Evolutionary conservation across 2,113 vertebrate species (phyloP).

Genomic region (Cathartes aura): DNA sequence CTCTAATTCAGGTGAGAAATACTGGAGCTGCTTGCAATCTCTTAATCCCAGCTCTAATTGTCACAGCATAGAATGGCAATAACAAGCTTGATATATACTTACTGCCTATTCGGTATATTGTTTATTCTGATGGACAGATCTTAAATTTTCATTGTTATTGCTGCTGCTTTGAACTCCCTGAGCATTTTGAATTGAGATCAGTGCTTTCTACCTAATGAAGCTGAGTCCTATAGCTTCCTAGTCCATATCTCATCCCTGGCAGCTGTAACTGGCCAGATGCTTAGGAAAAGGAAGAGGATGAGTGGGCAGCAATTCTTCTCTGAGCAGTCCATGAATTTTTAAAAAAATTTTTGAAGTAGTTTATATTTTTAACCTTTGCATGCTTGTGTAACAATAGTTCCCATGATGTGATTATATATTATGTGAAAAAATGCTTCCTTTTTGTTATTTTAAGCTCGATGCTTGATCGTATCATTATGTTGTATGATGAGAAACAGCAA

Average conservation of each 20-base stretch:
- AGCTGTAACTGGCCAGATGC: background rate
- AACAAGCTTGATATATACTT: background rate
- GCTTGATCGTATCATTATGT: background rate
- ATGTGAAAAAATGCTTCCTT: background rate
- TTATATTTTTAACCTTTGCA: background rate
- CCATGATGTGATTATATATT: background rate
- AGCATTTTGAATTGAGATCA: background rate
- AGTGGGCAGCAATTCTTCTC: background rate
- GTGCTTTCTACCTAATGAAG: background rate
- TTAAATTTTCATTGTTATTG: background rate
- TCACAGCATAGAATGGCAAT: background rate
- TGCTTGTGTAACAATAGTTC: background rate
- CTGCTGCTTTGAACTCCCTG: background rate
- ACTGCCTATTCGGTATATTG: background rate
- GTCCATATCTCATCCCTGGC: background rate
- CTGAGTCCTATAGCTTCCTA: background rate
- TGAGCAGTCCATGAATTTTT: background rate
- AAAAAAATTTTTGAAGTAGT: background rate
- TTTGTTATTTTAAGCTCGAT: background rate
- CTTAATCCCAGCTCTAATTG: background rate
- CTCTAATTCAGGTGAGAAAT: background rate
- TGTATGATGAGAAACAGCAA: background rate
- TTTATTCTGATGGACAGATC: background rate
- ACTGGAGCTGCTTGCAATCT: background rate
- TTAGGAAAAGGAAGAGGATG: background rate